Percentiles rank a stretch among this genome's conserved stretches.
phyloP scores from a whole-genome alignment of 2,113 vertebrate species.

The Microtus oregoni region DNA sequence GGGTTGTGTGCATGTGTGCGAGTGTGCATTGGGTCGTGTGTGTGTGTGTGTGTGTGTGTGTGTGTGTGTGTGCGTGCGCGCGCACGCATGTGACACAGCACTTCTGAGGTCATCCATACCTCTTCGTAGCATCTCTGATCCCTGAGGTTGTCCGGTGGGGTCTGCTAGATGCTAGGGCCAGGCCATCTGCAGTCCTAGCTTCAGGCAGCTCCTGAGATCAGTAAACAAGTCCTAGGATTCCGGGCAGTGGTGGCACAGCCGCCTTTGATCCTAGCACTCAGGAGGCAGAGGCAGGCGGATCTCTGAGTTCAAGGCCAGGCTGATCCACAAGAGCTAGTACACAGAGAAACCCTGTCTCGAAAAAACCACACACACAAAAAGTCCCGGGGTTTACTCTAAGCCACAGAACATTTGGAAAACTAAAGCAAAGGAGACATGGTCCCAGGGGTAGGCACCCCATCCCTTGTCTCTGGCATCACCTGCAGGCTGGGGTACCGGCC shows the following conservation, averaged over 20 bases:
- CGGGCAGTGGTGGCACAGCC: too few species aligned
- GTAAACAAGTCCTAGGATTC: not conserved
- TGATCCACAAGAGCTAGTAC: too few species aligned
- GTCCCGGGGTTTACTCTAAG: not conserved
- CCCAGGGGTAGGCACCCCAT: rapidly evolving
- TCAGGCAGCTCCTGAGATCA: not conserved
- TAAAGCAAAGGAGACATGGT: rapidly evolving
- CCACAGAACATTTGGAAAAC: not conserved
- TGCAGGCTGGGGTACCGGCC: not conserved
- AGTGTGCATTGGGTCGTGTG: too few species aligned
- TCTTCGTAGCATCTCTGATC: not conserved
- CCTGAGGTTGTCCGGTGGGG: not conserved
- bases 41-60: not conserved
- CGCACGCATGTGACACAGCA: not conserved
- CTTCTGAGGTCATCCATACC: too few species aligned
- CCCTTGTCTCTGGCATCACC: not conserved
- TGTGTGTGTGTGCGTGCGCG: too few species aligned
- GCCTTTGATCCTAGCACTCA: too few species aligned
- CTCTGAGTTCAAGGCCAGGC: too few species aligned
- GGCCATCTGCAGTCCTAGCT: not conserved
- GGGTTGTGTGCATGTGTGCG: too few species aligned
- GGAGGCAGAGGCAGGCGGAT: too few species aligned
- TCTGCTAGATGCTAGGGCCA: not conserved
- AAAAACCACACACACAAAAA: too few species aligned
- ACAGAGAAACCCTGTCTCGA: too few species aligned